These are phyloP conservation scores for Grallaria varia DNA, from an alignment of 2,113 vertebrate species.

Conservation along the genomic window DNA sequence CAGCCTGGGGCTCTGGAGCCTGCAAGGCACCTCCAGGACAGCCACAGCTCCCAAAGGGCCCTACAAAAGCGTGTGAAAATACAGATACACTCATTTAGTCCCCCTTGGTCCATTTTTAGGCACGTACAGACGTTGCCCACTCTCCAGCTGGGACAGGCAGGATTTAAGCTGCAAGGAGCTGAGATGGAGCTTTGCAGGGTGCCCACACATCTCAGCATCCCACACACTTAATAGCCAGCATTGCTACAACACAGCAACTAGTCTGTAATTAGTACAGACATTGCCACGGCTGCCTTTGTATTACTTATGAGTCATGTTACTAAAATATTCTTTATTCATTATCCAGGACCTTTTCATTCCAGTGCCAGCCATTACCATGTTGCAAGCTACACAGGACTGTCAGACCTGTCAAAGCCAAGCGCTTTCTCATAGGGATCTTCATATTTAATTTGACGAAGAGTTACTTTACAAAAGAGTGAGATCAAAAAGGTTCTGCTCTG, in stretches of 20 bases:
- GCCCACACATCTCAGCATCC: constrained; percentile 29
- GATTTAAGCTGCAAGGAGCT: not conserved
- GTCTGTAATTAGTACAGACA: constrained; percentile 45
- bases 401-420: constrained; percentile 39
- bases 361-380: not conserved
- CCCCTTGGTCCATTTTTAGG: not conserved
- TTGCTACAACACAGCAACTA: not conserved
- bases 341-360: constrained; percentile 24
- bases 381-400: not conserved
- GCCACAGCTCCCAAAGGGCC: no score
- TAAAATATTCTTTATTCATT: constrained; percentile 42
- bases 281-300: constrained; percentile 33
- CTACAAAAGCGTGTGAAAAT: not conserved
- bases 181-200: not conserved
- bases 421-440: constrained; percentile 34
- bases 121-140: not conserved
- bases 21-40: no score
- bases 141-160: constrained; percentile 15
- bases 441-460: constrained; percentile 2
- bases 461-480: constrained; percentile 33
- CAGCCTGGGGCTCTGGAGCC: no score
- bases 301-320: constrained; percentile 37
- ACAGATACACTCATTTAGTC: not conserved
- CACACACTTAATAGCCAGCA: not conserved
- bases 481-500: constrained; percentile 4